phyloP scores from a whole-genome alignment of 2,888 invertebrate species.

The Diogma glabrata region DNA sequence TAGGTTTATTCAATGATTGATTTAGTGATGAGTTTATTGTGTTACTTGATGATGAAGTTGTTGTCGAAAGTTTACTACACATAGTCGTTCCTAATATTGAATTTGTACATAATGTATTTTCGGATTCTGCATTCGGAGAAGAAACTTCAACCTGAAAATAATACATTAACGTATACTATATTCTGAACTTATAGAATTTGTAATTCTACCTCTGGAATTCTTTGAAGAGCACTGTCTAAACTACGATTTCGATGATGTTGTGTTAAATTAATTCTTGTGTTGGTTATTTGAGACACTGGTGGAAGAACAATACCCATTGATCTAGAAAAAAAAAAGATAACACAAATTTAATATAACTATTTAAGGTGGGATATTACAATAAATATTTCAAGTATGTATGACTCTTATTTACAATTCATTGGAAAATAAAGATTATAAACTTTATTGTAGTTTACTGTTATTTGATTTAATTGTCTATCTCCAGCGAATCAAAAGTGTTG shows the following conservation, averaged over 20 bases:
- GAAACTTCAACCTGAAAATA: conserved; percentile 36
- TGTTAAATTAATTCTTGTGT: conserved; percentile 38
- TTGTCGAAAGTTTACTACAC: conserved; percentile 34
- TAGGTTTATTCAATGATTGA: no score
- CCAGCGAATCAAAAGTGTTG: no score
- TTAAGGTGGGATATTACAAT: neutral
- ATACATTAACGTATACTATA: neutral
- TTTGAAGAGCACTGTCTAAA: conserved; percentile 77
- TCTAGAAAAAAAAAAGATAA: conserved; percentile 23
- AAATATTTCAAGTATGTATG: neutral
- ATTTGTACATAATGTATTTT: conserved; percentile 36
- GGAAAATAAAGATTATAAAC: neutral
- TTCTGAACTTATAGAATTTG: neutral
- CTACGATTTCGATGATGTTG: conserved; percentile 82
- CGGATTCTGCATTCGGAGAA: conserved; percentile 36
- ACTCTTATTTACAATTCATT: neutral
- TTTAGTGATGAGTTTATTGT: no score
- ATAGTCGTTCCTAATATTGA: conserved; percentile 35
- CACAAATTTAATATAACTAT: neutral
- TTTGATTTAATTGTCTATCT: no score
- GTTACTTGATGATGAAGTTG: conserved; percentile 17
- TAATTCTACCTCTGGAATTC: conserved; percentile 69
- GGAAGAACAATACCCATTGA: conserved; percentile 38
- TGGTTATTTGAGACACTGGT: conserved; percentile 37
- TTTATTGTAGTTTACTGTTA: no score